Evolutionary conservation across 2,888 invertebrate genomes (phyloP).

Genomic region (Galerucella pusilla): DNA sequence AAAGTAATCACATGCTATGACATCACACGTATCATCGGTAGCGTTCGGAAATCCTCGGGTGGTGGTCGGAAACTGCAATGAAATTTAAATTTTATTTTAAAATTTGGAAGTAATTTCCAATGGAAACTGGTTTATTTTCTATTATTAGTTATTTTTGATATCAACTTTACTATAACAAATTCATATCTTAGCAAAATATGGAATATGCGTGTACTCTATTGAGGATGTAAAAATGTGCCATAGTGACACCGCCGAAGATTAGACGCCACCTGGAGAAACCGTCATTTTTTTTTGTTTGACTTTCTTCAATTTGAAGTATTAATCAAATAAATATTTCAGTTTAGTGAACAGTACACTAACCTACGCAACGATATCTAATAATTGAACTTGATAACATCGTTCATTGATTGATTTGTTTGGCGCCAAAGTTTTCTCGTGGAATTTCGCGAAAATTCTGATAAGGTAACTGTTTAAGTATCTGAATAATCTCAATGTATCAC

Average conservation of each 20-base stretch:
- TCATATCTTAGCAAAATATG: too few relatives aligned
- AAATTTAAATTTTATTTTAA: too few relatives aligned
- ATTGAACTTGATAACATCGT: background rate
- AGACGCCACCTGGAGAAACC: background rate
- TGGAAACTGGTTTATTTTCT: too few relatives aligned
- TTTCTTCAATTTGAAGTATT: background rate
- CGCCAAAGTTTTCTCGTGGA: slow-evolving; percentile 4
- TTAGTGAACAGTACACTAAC: slow-evolving; percentile 14
- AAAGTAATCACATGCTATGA: too few relatives aligned
- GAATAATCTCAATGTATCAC: background rate
- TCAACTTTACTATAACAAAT: too few relatives aligned
- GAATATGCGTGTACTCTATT: too few relatives aligned
- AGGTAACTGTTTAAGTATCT: background rate
- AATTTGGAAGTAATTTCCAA: too few relatives aligned
- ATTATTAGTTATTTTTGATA: too few relatives aligned
- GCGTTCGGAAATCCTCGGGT: too few relatives aligned
- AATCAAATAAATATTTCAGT: slow-evolving; percentile 23
- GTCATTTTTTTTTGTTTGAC: background rate
- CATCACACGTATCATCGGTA: too few relatives aligned
- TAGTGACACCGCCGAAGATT: background rate
- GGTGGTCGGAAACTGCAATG: too few relatives aligned
- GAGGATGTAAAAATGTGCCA: background rate
- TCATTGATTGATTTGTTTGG: slow-evolving; percentile 8
- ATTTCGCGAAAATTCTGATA: slow-evolving; percentile 4
- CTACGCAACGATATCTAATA: slow-evolving; percentile 8